Evolutionary conservation across 2,113 vertebrate genomes (phyloP).

Genomic region (Clarias batrachus): DNA sequence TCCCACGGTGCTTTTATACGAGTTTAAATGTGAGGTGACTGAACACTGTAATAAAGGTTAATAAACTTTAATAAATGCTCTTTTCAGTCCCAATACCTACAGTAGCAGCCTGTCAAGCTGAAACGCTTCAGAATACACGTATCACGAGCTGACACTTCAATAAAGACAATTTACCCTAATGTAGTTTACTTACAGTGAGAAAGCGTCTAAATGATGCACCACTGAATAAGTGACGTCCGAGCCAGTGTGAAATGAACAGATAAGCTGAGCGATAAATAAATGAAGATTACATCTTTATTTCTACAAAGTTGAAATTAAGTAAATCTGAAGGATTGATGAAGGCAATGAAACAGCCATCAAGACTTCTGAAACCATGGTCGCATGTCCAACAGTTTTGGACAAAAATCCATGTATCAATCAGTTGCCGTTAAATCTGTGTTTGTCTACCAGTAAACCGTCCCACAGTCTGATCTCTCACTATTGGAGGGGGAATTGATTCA

Average conservation of each 20-base stretch:
- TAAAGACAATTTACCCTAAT: not conserved
- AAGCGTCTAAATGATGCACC: not conserved
- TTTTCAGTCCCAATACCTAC: not conserved
- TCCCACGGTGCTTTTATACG: not conserved
- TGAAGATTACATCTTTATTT: not conserved
- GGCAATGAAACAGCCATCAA: not conserved
- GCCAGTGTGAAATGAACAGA: not conserved
- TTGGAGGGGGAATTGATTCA: too few relatives aligned
- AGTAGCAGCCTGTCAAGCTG: not conserved
- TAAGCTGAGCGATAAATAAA: not conserved
- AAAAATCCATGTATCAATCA: not conserved
- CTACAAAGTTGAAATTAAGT: not conserved
- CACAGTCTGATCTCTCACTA: too few relatives aligned
- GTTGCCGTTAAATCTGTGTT: not conserved
- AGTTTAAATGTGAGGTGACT: not conserved
- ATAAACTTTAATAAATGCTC: not conserved
- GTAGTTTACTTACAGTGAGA: not conserved
- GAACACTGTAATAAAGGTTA: not conserved
- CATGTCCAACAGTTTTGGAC: not conserved
- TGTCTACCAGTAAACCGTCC: not conserved
- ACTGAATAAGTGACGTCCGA: not conserved
- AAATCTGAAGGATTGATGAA: not conserved
- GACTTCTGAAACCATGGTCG: not conserved
- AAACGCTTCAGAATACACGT: not conserved
- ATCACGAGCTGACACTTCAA: not conserved